Evolutionary conservation across 2,113 vertebrate genomes (phyloP).

Genomic region (Drymodes brunneopygia): DNA sequence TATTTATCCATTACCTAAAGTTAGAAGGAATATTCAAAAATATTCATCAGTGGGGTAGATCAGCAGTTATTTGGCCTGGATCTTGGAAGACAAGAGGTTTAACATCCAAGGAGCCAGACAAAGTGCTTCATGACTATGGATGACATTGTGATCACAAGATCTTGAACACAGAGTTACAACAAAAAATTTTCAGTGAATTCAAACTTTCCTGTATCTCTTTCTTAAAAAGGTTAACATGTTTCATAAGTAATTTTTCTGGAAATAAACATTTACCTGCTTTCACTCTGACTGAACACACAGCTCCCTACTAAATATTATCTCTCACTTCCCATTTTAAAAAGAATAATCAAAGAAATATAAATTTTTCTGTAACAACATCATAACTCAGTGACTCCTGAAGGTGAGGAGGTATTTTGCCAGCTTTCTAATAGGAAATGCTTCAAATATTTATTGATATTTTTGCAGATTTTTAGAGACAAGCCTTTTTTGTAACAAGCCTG

Average conservation of each 20-base stretch:
- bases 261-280: neutral
- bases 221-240: neutral
- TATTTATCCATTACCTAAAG: slow-evolving; percentile 97
- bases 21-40: neutral
- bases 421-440: neutral
- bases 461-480: neutral
- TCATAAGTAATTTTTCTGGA: neutral
- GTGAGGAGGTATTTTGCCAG: neutral
- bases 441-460: neutral
- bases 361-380: neutral
- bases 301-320: neutral
- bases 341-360: neutral
- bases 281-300: neutral
- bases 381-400: neutral
- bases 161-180: rapidly evolving
- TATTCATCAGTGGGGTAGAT: neutral
- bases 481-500: neutral
- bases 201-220: neutral
- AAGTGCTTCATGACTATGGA: neutral
- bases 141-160: neutral
- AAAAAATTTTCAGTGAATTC: neutral
- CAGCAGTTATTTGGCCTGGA: neutral
- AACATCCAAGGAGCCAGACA: neutral
- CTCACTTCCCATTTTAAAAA: neutral
- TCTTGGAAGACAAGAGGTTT: neutral